phyloP scores from a whole-genome alignment of 2,113 vertebrate genomes.

The Sebastes fasciatus region DNA sequence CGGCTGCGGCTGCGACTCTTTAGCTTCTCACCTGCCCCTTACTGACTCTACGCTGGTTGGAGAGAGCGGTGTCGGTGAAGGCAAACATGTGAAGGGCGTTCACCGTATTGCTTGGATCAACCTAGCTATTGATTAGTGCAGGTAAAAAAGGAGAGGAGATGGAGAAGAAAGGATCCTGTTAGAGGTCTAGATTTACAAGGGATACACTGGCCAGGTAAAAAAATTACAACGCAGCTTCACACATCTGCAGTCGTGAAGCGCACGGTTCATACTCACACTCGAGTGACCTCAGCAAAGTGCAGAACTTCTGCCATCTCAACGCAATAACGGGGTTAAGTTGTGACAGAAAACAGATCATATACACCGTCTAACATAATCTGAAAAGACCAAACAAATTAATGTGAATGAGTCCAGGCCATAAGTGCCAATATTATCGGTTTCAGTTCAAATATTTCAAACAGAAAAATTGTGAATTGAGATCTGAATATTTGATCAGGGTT shows the following conservation, averaged over 20 bases:
- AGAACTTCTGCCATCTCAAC: slow-evolving; percentile 34
- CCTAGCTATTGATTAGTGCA: slow-evolving; percentile 55
- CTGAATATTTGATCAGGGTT: slow-evolving; percentile 19
- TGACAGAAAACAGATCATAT: slow-evolving; percentile 27
- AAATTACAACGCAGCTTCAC: slow-evolving; percentile 40
- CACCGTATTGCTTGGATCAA: slow-evolving; percentile 69
- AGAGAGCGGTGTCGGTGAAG: slow-evolving; percentile 40
- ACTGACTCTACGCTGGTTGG: slow-evolving; percentile 25
- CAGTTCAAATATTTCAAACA: slow-evolving; percentile 20
- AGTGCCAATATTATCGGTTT: background rate
- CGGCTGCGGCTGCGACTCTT: slow-evolving; percentile 43
- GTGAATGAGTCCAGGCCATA: slow-evolving; percentile 14
- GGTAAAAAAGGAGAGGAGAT: slow-evolving; percentile 23
- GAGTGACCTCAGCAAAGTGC: slow-evolving; percentile 46
- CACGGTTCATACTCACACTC: slow-evolving; percentile 22
- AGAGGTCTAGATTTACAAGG: slow-evolving; percentile 43
- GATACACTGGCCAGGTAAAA: slow-evolving; percentile 45
- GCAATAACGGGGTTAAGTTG: background rate
- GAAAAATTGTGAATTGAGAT: slow-evolving; percentile 2
- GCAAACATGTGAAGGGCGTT: slow-evolving; percentile 51
- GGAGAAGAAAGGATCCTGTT: slow-evolving; percentile 39
- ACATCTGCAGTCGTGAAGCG: slow-evolving; percentile 23
- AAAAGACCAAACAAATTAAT: slow-evolving; percentile 15
- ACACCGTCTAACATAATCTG: slow-evolving; percentile 22
- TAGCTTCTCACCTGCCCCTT: slow-evolving; percentile 39